Evolutionary conservation across 2,797 vertebrate species (phyloP), one percentile per base, ranked within the genome.

Genomic region (Liasis olivaceus): DNA sequence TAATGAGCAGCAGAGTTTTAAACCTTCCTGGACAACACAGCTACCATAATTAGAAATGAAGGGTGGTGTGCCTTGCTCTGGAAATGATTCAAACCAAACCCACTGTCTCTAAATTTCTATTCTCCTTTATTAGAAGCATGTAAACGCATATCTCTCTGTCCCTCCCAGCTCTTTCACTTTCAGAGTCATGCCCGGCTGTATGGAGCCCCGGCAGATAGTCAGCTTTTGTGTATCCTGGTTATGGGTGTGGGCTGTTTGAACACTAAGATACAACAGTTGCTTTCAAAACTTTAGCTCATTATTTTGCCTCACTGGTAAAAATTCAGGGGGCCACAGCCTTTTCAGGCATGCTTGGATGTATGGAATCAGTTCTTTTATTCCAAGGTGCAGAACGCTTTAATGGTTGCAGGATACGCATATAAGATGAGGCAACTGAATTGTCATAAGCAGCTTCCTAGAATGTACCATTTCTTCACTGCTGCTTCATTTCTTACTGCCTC

Each of bases 1-100:
- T 62, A 87, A 89, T 8, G 58, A 95, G 91, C 91, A 88, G 64
- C 20, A 84, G 28, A 20, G 87, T 9, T 62, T 59, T 93, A 94
- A 95, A 81, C 58, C 91, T 90, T 92, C 85, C 91, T 77, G 89
- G 63, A 92, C 20, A 84, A 13, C 26, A 51, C 0, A 0, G 26
- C 89, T 56, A 89, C 58, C 47, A 47, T 60, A 85, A 91, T 93
- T 89, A 86, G 58, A 91, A 28, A 77, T 36, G 64, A 62, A n/a
- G 28, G 69, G 72, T 91, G 94, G 58, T 1, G n/a, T 7, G 91
- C 86, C 93, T 59, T 88, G 89, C 87, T 56, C 89, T n/a, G 0
- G 4, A 31, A 31, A 54, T 66, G 93, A 36, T 90, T 92, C 90
- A 89, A 94, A 58, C 3, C 24, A 0, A 0, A 6, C 24, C 0